Conservation (phyloP, 2,113 vertebrate species). For the Ictidomys tridecemlineatus region DNA sequence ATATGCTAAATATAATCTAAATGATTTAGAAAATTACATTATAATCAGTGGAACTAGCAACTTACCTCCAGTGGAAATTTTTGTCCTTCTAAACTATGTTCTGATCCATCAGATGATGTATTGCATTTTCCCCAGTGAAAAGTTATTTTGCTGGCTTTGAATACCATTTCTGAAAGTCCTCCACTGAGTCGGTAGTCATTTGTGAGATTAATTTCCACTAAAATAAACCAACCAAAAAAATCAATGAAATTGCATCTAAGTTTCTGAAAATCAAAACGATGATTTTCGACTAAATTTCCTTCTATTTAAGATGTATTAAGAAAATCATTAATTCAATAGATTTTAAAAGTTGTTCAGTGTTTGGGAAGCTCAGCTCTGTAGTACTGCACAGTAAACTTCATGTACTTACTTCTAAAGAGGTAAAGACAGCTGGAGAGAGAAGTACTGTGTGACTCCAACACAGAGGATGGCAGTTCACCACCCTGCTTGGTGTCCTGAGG, state of each 20-base stretch:
- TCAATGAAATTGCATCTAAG: conserved; percentile 45
- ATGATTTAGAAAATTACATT: conserved; percentile 19
- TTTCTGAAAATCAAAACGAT: conserved; percentile 34
- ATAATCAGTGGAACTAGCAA: background rate
- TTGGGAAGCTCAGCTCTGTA: conserved; percentile 9
- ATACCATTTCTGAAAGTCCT: conserved; percentile 91
- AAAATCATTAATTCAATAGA: conserved; percentile 39
- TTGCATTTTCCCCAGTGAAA: conserved; percentile 99
- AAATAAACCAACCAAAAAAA: conserved; percentile 64
- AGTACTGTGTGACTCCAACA: background rate
- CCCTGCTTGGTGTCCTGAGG: background rate
- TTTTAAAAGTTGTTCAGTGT: background rate
- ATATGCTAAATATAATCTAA: background rate
- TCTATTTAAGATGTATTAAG: background rate
- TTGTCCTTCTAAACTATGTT: conserved; percentile 95
- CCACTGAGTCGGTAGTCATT: conserved; percentile 95
- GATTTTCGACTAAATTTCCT: conserved; percentile 25
- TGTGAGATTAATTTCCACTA: conserved; percentile 95
- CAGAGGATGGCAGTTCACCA: background rate
- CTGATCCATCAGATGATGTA: conserved; percentile 94
- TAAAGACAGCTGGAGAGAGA: background rate
- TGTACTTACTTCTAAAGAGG: background rate
- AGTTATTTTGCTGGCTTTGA: conserved; percentile 95
- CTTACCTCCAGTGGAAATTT: conserved; percentile 97
- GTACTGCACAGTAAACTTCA: background rate